Percentiles rank a stretch among this genome's conserved stretches.
phyloP scores from a whole-genome alignment of 2,888 invertebrate species.

The Alentia gelatinosa region DNA sequence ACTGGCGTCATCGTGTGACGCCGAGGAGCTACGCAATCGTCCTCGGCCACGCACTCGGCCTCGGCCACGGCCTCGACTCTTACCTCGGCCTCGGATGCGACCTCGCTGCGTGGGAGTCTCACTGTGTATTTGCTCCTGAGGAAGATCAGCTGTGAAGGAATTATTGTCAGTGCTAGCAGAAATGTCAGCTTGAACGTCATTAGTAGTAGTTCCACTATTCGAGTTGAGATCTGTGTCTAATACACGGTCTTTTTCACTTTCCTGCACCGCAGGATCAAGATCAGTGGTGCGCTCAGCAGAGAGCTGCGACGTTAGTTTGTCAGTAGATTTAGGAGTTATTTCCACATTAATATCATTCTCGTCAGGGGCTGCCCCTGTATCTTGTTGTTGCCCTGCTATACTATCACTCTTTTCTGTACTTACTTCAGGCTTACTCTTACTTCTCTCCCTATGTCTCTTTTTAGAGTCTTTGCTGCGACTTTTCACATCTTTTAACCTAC shows the following conservation, averaged over 20 bases:
- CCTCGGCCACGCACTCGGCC: constrained; percentile 12
- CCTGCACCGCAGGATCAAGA: neutral
- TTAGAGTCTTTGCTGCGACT: constrained; percentile 48
- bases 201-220: neutral
- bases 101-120: neutral
- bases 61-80: neutral
- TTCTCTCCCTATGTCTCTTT: constrained; percentile 8
- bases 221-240: neutral
- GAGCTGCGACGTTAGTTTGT: neutral
- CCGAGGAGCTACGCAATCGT: neutral
- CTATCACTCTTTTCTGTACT: neutral
- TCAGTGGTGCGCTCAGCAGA: neutral
- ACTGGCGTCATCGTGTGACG: neutral
- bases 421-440: neutral
- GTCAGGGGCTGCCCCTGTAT: neutral
- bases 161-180: constrained; percentile 32
- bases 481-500: constrained; percentile 7
- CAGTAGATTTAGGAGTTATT: neutral
- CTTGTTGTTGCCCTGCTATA: neutral
- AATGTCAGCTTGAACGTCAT: neutral
- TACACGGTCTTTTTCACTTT: neutral
- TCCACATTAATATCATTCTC: neutral
- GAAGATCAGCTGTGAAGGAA: constrained; percentile 46
- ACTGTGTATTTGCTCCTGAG: neutral
- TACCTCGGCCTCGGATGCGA: neutral